Evolutionary conservation across 2,888 invertebrate genomes (phyloP).

Genomic region (Vesta saturnalis): DNA sequence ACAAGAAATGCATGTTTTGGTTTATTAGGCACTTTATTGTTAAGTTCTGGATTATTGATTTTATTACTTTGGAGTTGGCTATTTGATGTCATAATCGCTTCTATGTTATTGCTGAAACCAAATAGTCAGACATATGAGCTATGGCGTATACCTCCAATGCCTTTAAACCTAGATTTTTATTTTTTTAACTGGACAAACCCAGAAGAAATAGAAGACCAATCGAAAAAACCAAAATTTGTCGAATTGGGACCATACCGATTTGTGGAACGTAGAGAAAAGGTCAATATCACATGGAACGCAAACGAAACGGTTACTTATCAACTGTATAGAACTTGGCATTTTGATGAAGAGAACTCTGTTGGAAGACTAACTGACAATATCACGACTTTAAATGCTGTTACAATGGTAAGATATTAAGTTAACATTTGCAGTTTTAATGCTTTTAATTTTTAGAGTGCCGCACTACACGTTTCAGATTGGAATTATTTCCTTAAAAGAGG

Average conservation of each 20-base stretch:
- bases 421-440: background rate
- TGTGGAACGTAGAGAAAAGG: constrained; percentile 75
- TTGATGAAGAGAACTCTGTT: constrained; percentile 71
- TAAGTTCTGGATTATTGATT: constrained; percentile 37
- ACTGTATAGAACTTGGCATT: constrained; percentile 74
- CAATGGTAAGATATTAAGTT: constrained; percentile 71
- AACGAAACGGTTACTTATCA: constrained; percentile 80
- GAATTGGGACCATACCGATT: constrained; percentile 73
- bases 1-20: constrained; percentile 15
- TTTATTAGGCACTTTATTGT: constrained; percentile 24
- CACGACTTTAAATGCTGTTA: constrained; percentile 79
- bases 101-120: constrained; percentile 29
- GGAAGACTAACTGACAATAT: constrained; percentile 77
- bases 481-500: constrained; percentile 67
- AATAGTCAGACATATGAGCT: constrained; percentile 62
- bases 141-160: constrained; percentile 76
- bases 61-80: constrained; percentile 40
- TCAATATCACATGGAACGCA: constrained; percentile 77
- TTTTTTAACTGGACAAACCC: constrained; percentile 87
- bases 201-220: constrained; percentile 66
- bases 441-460: constrained; percentile 65
- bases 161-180: constrained; percentile 73
- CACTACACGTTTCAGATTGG: constrained; percentile 69
- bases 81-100: constrained; percentile 21
- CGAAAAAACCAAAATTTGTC: constrained; percentile 66